phyloP scores from a whole-genome alignment of 2,888 invertebrate genomes.

The Temnothorax unifasciatus region DNA sequence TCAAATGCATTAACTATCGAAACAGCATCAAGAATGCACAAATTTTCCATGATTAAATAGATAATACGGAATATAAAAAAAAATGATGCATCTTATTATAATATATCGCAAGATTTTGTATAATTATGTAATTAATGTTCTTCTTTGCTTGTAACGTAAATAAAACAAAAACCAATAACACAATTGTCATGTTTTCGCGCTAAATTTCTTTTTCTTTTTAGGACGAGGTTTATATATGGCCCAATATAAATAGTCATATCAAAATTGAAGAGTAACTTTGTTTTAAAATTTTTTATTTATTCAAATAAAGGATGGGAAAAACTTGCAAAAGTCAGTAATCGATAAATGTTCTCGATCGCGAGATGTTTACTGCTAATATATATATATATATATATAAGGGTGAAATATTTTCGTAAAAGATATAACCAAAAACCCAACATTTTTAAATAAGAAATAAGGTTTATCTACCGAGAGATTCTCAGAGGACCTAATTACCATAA shows the following conservation, averaged over 20 bases:
- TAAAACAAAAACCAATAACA: background rate
- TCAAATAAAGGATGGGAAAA: background rate
- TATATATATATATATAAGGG: no score
- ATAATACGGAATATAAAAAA: background rate
- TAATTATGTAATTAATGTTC: background rate
- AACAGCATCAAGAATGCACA: background rate
- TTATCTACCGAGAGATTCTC: no score
- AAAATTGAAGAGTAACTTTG: background rate
- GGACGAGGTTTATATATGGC: no score
- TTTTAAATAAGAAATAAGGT: no score
- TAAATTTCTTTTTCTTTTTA: background rate
- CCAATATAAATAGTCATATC: background rate
- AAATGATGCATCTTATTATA: background rate
- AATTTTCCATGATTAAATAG: background rate
- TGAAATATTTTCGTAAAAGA: no score
- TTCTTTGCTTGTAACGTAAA: slow-evolving; percentile 6
- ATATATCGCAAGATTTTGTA: background rate
- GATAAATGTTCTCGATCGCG: background rate
- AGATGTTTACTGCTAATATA: background rate
- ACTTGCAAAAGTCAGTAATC: background rate
- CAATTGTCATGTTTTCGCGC: background rate
- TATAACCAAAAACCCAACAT: no score
- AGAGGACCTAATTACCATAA: no score
- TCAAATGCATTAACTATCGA: background rate
- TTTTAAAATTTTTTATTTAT: background rate